Evolutionary conservation across 1,140 invertebrate genomes (phyloP), one percentile per base, ranked within the genome.

Genomic region (Micrasema minimum): DNA sequence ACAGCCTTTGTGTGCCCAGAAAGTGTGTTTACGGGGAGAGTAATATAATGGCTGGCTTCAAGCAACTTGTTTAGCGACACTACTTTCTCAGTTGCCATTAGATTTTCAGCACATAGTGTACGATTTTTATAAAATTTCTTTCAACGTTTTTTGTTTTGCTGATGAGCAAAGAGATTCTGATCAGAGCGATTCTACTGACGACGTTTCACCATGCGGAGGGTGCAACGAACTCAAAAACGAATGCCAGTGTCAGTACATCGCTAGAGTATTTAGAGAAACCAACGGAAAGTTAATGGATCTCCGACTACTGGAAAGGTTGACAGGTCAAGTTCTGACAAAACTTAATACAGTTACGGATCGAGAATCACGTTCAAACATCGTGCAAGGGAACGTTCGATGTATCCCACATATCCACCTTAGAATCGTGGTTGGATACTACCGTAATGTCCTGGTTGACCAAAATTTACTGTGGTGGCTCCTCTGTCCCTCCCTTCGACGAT

Each of bases 381-480:
- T 96, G 94, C 77, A 90, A 92, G 77, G 92, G 92, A 57, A 92
- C 90, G 71, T 96, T 95, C 83, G 92, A 96, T 83, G 88, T 88
- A 11, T 92, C 92, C 0, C 91, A 93, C 75, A 85, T 96, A 26
- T 79, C 81, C 4, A 84, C 86, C 50, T 81, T 96, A 3, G 90
- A 95, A 84, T 87, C 88, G 87, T 96, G 95, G 94, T 84, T 96
- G 0, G 89, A 94, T 41, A 90, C 87, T 43, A 90, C 93, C 50
- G 91, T 96, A 0, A 88, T 96, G 80, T 89, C 88, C 2, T 96
- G 94, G 94, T 78, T 96, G 12, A 90, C 87, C 41, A 87, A 90
- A 76, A 91, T 96, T 65, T 96, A 93, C 75, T 89, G 86, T 48
- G 85, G 83, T 43, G 89, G 86, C 12, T 87, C 86, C 70, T 88